Conservation (phyloP, 2,888 invertebrate species). For the Trissolcus brochymenae region DNA sequence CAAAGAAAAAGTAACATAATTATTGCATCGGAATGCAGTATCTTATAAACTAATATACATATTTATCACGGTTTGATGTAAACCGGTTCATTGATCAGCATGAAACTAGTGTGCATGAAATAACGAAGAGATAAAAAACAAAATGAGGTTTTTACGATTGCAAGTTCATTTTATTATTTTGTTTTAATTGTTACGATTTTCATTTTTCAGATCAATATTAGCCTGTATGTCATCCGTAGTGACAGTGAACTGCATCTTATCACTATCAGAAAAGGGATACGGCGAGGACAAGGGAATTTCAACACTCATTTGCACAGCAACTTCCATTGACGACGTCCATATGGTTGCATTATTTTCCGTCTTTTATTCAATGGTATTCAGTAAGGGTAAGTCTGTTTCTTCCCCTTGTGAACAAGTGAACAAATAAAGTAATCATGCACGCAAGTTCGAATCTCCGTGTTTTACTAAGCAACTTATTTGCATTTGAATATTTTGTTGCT, state of each 20-base stretch:
- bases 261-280: constrained; percentile 78
- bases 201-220: constrained; percentile 65
- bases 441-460: not conserved
- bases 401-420: not conserved
- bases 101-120: no score
- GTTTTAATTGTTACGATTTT: no score
- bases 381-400: constrained; percentile 77
- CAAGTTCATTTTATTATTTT: not conserved
- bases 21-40: no score
- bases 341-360: constrained; percentile 86
- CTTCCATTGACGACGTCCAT: constrained; percentile 86
- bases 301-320: constrained; percentile 84
- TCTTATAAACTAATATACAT: no score
- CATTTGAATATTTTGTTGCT: constrained; percentile 7
- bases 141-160: not conserved
- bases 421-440: constrained; percentile 5
- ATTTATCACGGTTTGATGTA: no score
- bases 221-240: constrained; percentile 72
- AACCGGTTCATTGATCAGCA: no score
- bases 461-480: constrained; percentile 10
- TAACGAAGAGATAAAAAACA: no score
- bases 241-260: constrained; percentile 68
- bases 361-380: constrained; percentile 81
- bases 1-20: no score
- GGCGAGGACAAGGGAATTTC: constrained; percentile 86